phyloP scores from a whole-genome alignment of 30 jellyfish, hydroid and myxozoan genomes.

The Phacellophora camtschatica region DNA sequence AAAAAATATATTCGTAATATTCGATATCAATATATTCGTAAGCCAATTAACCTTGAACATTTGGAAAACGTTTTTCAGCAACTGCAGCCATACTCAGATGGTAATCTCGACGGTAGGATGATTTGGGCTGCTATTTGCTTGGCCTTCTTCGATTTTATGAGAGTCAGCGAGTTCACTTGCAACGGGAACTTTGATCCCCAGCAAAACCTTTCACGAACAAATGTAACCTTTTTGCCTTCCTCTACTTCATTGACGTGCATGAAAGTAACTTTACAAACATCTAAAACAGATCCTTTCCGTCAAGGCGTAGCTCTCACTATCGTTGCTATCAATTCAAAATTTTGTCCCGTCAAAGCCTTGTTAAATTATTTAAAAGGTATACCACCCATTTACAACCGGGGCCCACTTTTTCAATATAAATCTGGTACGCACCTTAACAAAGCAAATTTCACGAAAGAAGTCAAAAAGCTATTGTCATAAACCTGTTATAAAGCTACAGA shows the following conservation, averaged over 20 bases:
- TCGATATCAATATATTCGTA: background rate
- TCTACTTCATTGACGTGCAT: background rate
- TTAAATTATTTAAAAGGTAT: background rate
- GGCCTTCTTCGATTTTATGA: background rate
- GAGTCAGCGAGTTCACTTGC: slow-evolving; percentile 7
- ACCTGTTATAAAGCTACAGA: background rate
- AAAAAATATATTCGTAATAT: too few species aligned
- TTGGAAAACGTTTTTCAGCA: background rate
- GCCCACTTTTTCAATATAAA: background rate
- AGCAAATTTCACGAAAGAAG: background rate
- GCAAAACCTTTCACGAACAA: background rate
- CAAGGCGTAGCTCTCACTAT: background rate
- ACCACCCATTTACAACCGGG: background rate
- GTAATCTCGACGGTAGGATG: background rate
- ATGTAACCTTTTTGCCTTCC: background rate
- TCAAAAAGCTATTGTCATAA: background rate
- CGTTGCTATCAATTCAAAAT: background rate
- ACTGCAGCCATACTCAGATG: background rate
- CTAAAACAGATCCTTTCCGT: slow-evolving; percentile 8
- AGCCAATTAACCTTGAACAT: background rate
- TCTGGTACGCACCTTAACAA: background rate
- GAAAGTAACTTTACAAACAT: background rate
- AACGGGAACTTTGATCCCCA: background rate
- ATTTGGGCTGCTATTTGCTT: background rate
- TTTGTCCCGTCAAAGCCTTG: slow-evolving; percentile 1